Evolutionary conservation across 1,140 invertebrate genomes (phyloP).

Genomic region (Drosophila tsacasi): DNA sequence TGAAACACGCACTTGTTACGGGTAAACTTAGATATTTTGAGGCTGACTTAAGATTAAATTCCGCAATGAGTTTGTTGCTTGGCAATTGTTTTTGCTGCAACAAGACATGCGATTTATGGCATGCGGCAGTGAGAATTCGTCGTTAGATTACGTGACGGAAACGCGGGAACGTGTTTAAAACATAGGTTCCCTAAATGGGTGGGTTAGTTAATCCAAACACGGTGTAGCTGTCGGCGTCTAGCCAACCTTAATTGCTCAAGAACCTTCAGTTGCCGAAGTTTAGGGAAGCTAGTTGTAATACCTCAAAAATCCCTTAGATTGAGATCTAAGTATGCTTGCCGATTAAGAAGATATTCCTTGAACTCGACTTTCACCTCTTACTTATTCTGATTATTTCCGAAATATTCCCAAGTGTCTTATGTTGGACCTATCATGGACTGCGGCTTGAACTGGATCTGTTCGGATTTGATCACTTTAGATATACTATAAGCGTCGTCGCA

Average conservation of each 20-base stretch:
- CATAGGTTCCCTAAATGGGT: slow-evolving; percentile 17
- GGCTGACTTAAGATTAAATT: neutral
- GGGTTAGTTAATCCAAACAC: slow-evolving; percentile 8
- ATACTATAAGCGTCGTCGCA: neutral
- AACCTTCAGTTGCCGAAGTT: neutral
- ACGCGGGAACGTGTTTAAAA: slow-evolving; percentile 22
- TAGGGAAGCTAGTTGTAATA: neutral
- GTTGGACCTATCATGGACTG: slow-evolving; percentile 3
- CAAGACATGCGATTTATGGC: slow-evolving; percentile 14
- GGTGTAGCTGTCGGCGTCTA: neutral
- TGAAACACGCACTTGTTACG: neutral
- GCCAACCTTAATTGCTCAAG: slow-evolving; percentile 4
- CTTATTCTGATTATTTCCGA: slow-evolving; percentile 1
- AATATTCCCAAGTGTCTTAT: slow-evolving; percentile 11
- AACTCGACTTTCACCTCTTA: slow-evolving; percentile 4
- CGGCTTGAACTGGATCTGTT: slow-evolving; percentile 28
- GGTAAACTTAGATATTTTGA: neutral
- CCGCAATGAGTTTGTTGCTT: neutral
- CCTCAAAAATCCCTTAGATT: neutral
- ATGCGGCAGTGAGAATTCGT: slow-evolving; percentile 24
- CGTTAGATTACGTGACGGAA: slow-evolving; percentile 42
- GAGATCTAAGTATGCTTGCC: neutral
- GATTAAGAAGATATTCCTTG: no score
- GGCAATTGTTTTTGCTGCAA: neutral
- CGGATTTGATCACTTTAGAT: slow-evolving; percentile 7